Evolutionary conservation across 2,797 vertebrate species (phyloP).

Genomic region (Eupleurogrammus muticus): DNA sequence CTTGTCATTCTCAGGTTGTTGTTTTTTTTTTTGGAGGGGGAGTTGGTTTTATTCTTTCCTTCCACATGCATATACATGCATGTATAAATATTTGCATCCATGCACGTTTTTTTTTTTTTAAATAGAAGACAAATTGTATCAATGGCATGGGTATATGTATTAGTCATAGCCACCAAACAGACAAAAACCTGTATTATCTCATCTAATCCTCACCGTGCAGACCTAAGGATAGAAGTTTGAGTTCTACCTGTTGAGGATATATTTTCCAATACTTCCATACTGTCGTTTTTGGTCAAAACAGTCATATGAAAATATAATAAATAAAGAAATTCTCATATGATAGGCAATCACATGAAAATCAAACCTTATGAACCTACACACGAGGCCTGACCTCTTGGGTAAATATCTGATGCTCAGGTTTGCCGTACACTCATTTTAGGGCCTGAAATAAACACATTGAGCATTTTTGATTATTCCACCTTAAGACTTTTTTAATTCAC

Average conservation of each 20-base stretch:
- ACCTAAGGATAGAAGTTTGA: not conserved
- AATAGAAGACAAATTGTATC: conserved; percentile 1
- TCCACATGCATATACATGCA: not conserved
- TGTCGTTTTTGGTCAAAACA: not conserved
- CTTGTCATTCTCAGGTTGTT: not conserved
- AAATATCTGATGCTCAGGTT: not conserved
- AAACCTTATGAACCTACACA: not conserved
- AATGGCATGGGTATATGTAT: not conserved
- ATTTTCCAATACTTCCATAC: not conserved
- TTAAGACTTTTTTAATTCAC: not conserved
- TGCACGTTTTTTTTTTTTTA: conserved; percentile 4
- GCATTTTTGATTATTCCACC: not conserved
- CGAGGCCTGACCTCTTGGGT: not conserved
- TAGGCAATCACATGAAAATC: too few relatives aligned
- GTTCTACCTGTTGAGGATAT: too few relatives aligned
- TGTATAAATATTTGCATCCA: not conserved
- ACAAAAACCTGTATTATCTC: not conserved
- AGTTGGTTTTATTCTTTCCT: too few relatives aligned
- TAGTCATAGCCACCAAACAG: not conserved
- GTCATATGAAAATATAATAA: not conserved
- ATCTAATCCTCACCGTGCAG: not conserved
- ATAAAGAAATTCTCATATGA: too few relatives aligned
- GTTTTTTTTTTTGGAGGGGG: not conserved
- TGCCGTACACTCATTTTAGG: not conserved
- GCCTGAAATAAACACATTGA: conserved; percentile 1